Percentiles rank a stretch among this genome's conserved stretches.
phyloP scores from a whole-genome alignment of 2,888 invertebrate genomes.

The Drosophila koepferae region DNA sequence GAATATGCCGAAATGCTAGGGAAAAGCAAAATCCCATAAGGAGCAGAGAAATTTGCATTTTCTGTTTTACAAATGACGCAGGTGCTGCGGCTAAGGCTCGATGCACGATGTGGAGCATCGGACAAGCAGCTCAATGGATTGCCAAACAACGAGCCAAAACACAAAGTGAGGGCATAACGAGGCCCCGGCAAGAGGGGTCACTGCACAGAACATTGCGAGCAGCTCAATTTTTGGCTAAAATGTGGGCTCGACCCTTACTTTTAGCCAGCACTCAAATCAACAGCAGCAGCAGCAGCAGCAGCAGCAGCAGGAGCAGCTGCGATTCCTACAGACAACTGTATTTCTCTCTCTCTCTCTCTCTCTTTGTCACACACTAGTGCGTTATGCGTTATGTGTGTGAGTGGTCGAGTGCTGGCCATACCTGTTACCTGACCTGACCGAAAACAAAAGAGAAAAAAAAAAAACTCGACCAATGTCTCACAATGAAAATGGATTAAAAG shows the following conservation, averaged over 20 bases:
- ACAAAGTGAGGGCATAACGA: neutral
- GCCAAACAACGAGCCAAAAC: conserved; percentile 36
- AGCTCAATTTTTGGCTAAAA: conserved; percentile 29
- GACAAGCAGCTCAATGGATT: conserved; percentile 45
- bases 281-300: conserved; percentile 29
- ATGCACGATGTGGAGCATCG: conserved; percentile 1
- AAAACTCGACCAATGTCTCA: conserved; percentile 19
- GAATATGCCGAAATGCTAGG: neutral
- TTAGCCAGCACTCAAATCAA: conserved; percentile 51
- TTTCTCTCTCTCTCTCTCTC: neutral
- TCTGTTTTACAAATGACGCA: conserved; percentile 25
- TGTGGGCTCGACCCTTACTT: conserved; percentile 26
- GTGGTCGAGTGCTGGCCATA: conserved; percentile 8
- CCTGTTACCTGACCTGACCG: conserved; percentile 22
- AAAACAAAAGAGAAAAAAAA: conserved; percentile 4
- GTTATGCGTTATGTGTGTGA: conserved; percentile 14
- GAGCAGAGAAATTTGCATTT: conserved; percentile 17
- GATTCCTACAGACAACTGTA: neutral
- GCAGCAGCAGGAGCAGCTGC: conserved; percentile 20
- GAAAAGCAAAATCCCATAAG: conserved; percentile 5
- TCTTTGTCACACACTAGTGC: neutral
- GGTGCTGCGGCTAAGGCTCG: neutral
- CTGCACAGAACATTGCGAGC: conserved; percentile 16
- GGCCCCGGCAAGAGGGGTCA: neutral
- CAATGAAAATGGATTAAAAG: conserved; percentile 65